Evolutionary conservation across 2,113 vertebrate species (phyloP).

Genomic region (Leptodactylus fuscus): DNA sequence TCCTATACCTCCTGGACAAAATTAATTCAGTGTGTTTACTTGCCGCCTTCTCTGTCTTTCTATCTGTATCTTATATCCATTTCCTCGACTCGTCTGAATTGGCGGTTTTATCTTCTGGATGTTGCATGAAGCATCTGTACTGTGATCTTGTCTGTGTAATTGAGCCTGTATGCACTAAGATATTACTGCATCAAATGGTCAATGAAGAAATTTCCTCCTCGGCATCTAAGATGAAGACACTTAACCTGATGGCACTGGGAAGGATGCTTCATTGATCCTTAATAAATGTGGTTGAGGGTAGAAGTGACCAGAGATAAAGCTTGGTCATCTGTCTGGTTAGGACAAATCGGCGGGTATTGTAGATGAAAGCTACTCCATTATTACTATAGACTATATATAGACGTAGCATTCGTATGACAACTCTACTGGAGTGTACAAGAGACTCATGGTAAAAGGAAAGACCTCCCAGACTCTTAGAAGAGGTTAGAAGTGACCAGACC

Average conservation of each 20-base stretch:
- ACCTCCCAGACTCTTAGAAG: no score
- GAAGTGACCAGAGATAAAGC: not conserved
- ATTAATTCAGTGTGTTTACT: conserved; percentile 57
- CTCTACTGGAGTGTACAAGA: no score
- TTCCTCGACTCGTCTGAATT: conserved; percentile 32
- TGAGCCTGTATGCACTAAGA: conserved; percentile 10
- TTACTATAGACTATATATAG: not conserved
- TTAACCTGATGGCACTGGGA: not conserved
- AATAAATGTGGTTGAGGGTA: no score
- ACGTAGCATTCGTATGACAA: not conserved
- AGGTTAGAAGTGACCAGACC: not conserved
- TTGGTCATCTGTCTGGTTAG: not conserved
- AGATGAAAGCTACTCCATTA: no score
- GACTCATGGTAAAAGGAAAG: no score
- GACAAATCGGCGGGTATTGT: no score
- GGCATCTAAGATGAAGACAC: not conserved
- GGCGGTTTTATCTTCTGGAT: conserved; percentile 17
- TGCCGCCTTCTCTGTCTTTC: conserved; percentile 9
- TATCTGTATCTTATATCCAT: conserved; percentile 31
- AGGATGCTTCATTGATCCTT: not conserved
- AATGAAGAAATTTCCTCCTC: conserved; percentile 21
- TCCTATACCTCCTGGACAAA: conserved; percentile 53
- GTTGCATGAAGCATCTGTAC: conserved; percentile 19
- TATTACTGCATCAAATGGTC: conserved; percentile 12
- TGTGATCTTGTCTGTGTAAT: conserved; percentile 37